Base-by-base conservation (phyloP, 2,797 vertebrate species). In the Apogon hyalosoma region DNA sequence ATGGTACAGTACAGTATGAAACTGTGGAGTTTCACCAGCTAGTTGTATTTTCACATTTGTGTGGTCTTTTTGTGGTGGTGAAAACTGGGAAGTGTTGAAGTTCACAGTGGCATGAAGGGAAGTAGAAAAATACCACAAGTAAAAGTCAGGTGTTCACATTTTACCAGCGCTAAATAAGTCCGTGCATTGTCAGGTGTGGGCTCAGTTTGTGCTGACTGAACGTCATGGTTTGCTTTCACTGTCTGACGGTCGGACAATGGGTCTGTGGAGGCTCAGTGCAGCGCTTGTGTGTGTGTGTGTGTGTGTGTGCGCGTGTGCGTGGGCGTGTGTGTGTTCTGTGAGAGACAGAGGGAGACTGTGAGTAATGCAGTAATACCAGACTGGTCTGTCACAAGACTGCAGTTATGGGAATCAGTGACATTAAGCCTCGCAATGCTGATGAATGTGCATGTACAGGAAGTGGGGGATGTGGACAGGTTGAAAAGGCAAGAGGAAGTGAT, bases 361-460 rank as follows among this genome's bases (percentile, higher is more conserved):
- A 87, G 78, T 74, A 75, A 83, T 80, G 66, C 80, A 57, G 72
- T 82, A 72, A 81, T 74, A 66, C 75, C 60, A 65, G 73, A 81
- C 73, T 56, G 59, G 68, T 56, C 67, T 84, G 90, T 92, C 90
- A 91, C 86, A 88, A 87, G 88, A 87, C 83, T 82, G 61, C 73
- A 75, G 80, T 86, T 82, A 80, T 75, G 70, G 86, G 79, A 88
- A 88, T 86, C 50, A 65, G 68, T 63, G 63, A 72, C 79, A 75
- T 75, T 79, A 80, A 76, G 59, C 64, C 58, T 56, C 11, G 61
- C 62, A 51, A 51, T 38, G 55, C 77, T 39, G 59, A 41, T 66
- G 65, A 40, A 19, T 77, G 65, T 75, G 64, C 59, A 49, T 72
- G 11, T 53, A 67, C 49, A 36, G 72, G 59, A 75, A 61, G 63